These are phyloP conservation scores for Plectrocnemia conspersa DNA, from an alignment of 1,140 invertebrate species.

Conservation along the genomic window DNA sequence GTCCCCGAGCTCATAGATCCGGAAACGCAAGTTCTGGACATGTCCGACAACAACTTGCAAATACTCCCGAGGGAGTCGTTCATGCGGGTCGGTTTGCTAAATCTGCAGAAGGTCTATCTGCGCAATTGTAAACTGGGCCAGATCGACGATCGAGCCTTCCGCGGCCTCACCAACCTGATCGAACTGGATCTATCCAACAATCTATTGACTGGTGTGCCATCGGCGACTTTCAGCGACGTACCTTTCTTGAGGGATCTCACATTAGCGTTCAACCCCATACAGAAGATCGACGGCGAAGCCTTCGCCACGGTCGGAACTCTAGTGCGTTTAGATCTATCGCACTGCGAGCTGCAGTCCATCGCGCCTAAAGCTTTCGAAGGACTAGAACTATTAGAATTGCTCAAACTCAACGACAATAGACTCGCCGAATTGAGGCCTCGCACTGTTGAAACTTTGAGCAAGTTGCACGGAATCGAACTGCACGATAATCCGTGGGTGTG, in stretches of 20 bases:
- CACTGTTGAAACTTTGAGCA: slow-evolving; percentile 67
- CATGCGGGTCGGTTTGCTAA: slow-evolving; percentile 69
- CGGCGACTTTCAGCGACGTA: slow-evolving; percentile 68
- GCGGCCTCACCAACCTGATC: slow-evolving; percentile 79
- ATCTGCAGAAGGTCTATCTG: slow-evolving; percentile 81
- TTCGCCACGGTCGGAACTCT: slow-evolving; percentile 70
- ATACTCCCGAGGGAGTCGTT: slow-evolving; percentile 77
- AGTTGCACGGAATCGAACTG: slow-evolving; percentile 76
- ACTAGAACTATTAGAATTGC: slow-evolving; percentile 68
- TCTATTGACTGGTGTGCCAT: slow-evolving; percentile 70
- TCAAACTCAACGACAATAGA: slow-evolving; percentile 78
- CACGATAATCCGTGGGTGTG: slow-evolving; percentile 91
- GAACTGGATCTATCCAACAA: slow-evolving; percentile 84
- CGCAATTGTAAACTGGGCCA: slow-evolving; percentile 75
- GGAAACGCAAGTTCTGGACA: slow-evolving; percentile 84
- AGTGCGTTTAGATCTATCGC: slow-evolving; percentile 78
- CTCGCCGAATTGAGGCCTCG: slow-evolving; percentile 65
- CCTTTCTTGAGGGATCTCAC: slow-evolving; percentile 76
- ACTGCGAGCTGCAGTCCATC: slow-evolving; percentile 72
- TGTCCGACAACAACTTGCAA: slow-evolving; percentile 80
- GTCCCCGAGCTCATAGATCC: slow-evolving; percentile 78
- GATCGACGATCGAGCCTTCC: slow-evolving; percentile 78
- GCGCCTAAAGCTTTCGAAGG: slow-evolving; percentile 73
- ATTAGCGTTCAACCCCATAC: slow-evolving; percentile 74
- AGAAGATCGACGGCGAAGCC: slow-evolving; percentile 69